A percentile compares a stretch with the other conserved stretches of the same genome.
Evolutionary conservation across 2,888 invertebrate species (phyloP).

Genomic region (Drosophila histrio): DNA sequence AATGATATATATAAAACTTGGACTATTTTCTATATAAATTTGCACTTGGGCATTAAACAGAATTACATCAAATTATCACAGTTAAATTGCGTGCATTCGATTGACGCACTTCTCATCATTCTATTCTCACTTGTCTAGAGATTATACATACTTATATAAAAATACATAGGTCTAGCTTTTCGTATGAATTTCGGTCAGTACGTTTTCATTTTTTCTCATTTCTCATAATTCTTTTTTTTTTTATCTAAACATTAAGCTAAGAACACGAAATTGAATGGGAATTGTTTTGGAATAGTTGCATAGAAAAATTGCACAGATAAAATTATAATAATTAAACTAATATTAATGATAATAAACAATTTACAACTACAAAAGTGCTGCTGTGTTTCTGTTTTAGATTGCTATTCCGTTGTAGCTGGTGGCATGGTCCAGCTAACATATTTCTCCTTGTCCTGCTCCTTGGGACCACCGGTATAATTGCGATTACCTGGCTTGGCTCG

Average conservation of each 20-base stretch:
- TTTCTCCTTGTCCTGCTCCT: conserved; percentile 78
- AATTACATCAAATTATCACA: conserved; percentile 75
- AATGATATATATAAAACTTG: conserved; percentile 46
- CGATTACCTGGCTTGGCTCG: conserved; percentile 72
- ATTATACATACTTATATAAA: conserved; percentile 40
- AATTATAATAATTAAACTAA: conserved; percentile 33
- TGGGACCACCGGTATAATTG: conserved; percentile 55
- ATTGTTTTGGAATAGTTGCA: conserved; percentile 75
- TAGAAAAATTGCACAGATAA: conserved; percentile 63
- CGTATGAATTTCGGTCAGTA: conserved; percentile 29
- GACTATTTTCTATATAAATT: conserved; percentile 55
- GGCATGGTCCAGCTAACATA: conserved; percentile 80
- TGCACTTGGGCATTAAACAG: conserved; percentile 65
- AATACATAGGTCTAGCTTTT: conserved; percentile 52
- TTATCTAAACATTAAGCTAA: conserved; percentile 43
- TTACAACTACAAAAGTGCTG: conserved; percentile 33
- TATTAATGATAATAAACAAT: conserved; percentile 43
- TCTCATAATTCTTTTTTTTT: neutral
- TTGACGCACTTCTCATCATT: conserved; percentile 49
- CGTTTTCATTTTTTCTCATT: conserved; percentile 1
- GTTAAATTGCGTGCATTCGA: conserved; percentile 78
- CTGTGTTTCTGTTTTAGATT: neutral
- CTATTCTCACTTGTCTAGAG: conserved; percentile 26
- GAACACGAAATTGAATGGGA: conserved; percentile 50
- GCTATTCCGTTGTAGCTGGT: conserved; percentile 51